Evolutionary conservation across 2,888 invertebrate genomes (phyloP), one percentile per base, ranked within the genome.

Genomic region (Tetheella fluctuosa): DNA sequence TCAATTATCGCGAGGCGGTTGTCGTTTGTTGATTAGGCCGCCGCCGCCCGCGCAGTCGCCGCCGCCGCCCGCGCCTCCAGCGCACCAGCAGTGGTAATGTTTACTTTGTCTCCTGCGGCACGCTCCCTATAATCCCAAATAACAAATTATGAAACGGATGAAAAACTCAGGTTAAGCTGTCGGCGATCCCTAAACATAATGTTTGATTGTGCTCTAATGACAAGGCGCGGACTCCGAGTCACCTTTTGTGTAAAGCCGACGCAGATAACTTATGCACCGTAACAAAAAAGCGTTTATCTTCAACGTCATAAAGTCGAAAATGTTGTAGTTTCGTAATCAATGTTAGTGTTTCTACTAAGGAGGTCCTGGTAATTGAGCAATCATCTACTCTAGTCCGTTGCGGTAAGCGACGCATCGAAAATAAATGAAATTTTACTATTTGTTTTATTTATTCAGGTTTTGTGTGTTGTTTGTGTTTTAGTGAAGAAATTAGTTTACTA

Each of bases 331-430:
- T 70, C 62, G 67, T 69, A 69, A 75, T 76, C 73, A 80, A 77
- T 81, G 84, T 82, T 86, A 87, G 84, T 87, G 84, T 82, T 84
- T 91, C 91, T 83, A 89, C 92, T 91, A 91, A 91, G 91, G 91
- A 92, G 92, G 92, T 92, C 92, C 88, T 86, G 82, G 89, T 92
- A 91, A 93, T 93, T 91, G 93, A 93, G 91, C 93, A 93, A 93
- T 93, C 89, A 91, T 91, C 89, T 91, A 87, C 89, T 91, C 91
- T 89, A 90, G 86, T 80, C 86, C 81, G 83, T 85, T 92, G 92
- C 83, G 92, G 92, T 92, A 86, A 91, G 88, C 90, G 83, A 84
- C 85, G 88, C 85, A 87, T 87, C 80, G 83, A 85, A 86, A 85
- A 89, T 89, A 89, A 91, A 91, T 89, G 86, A 88, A 89, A 79